phyloP scores from a whole-genome alignment of 2,797 vertebrate species.

The Peromyscus aztecus region DNA sequence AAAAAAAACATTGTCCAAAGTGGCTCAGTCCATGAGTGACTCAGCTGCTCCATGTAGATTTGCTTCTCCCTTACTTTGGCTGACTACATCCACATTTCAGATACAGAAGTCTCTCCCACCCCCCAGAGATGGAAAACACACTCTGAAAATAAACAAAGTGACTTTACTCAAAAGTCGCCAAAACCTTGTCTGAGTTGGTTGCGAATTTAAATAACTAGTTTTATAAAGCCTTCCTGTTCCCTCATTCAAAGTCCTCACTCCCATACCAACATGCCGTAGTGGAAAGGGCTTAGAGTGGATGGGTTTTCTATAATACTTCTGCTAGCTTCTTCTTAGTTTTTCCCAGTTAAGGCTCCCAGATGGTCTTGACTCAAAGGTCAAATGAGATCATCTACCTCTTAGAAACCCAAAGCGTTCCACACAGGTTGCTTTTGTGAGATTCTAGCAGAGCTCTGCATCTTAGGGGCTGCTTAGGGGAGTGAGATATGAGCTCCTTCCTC shows the following conservation, averaged over 20 bases:
- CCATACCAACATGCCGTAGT: not conserved
- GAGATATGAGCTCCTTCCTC: not conserved
- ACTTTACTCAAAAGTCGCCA: slow-evolving; percentile 28
- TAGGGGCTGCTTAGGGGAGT: not conserved
- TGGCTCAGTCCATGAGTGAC: not conserved
- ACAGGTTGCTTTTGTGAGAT: not conserved
- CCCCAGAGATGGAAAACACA: slow-evolving; percentile 20
- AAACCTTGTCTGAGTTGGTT: slow-evolving; percentile 22
- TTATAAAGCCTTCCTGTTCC: not conserved
- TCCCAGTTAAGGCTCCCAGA: not conserved
- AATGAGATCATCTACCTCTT: not conserved
- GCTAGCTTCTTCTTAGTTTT: slow-evolving; percentile 1
- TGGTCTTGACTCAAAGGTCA: slow-evolving; percentile 40
- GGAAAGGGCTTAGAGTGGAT: not conserved
- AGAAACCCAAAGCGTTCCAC: not conserved
- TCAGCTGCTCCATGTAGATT: not conserved
- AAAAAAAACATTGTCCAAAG: slow-evolving; percentile 27
- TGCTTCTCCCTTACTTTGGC: slow-evolving; percentile 18
- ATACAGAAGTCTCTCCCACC: not conserved
- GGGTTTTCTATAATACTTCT: not conserved
- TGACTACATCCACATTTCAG: slow-evolving; percentile 14
- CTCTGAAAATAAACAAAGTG: slow-evolving; percentile 15
- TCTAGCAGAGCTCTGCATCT: not conserved
- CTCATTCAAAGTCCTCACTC: not conserved
- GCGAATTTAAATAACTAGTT: slow-evolving; percentile 1